Evolutionary conservation across 1,140 invertebrate species (phyloP).

Genomic region (Acromyrmex charruanus): DNA sequence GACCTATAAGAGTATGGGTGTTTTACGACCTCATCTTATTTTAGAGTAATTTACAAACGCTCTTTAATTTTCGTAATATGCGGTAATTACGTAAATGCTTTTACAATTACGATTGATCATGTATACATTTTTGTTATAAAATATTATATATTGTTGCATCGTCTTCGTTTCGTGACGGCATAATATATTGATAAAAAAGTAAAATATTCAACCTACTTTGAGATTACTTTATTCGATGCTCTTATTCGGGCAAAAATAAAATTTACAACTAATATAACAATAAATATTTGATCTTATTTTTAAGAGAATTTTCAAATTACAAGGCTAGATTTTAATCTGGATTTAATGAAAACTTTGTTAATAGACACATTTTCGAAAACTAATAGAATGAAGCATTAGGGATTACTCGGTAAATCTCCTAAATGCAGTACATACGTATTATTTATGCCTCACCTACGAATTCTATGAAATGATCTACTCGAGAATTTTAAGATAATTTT

Average conservation of each 20-base stretch:
- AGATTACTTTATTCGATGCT: background rate
- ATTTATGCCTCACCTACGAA: background rate
- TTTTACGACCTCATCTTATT: background rate
- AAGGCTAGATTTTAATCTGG: background rate
- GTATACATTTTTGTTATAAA: background rate
- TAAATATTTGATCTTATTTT: slow-evolving; percentile 9
- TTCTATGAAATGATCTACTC: background rate
- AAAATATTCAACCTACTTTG: background rate
- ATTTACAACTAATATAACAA: background rate
- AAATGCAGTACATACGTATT: background rate
- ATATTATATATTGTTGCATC: background rate
- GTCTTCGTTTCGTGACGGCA: background rate
- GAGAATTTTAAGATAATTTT: slow-evolving; percentile 22
- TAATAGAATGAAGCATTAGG: background rate
- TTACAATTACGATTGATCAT: background rate
- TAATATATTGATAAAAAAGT: background rate
- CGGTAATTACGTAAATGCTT: background rate
- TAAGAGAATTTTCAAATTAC: slow-evolving; percentile 8
- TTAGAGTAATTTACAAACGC: background rate
- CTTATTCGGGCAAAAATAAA: background rate
- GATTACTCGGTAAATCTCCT: slow-evolving; percentile 15
- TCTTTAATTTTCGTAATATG: slow-evolving; percentile 6
- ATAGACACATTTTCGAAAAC: background rate
- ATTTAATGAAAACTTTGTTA: slow-evolving; percentile 24
- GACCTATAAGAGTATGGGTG: background rate